Evolutionary conservation across 2,797 vertebrate species (phyloP), one percentile per base, ranked within the genome.

Genomic region (Phalanger gymnotis): DNA sequence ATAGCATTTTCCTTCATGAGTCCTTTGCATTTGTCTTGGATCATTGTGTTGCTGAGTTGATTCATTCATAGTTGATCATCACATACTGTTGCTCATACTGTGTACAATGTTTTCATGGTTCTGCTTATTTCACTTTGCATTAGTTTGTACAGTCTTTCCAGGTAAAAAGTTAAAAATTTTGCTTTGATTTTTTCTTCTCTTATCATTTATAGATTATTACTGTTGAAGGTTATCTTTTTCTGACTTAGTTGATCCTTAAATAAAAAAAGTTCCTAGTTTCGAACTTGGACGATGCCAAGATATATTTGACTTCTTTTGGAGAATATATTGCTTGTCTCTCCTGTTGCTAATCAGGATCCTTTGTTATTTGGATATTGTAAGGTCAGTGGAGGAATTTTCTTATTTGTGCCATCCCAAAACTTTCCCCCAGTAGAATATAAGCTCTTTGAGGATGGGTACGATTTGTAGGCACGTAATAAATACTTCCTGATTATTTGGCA

Each of bases 91-190:
- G 19, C n/a, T 40, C 16, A 22, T 40, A 22, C n/a, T 40, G 19
- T 73, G 16, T 73, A 40, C n/a, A 19, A 0, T 40, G 2, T 40
- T 73, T 66, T 73, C 19, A 10, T 73, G 66, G 66, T 73, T 73
- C 66, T 73, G n/a, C 16, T 73, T 16, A 40, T 73, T 40, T 73
- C 66, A 40, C 5, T 73, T 40, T 22, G n/a, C 5, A 25, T 95
- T 93, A 47, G 10, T 92, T 96, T 57, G 90, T 30, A 11, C 53
- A 92, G 91, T 92, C 6, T 92, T 73, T 91, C 28, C 90, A 96
- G 95, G 90, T 81, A 53, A 40, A 94, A 96, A 90, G 53, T 30
- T 31, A 89, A 57, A 61, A 57, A 6, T 2, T 19, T n/a, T 66
- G 5, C 47, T 93, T 97, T 95, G 57, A 31, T 11, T 91, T 57